Base-by-base conservation (phyloP, 2,113 vertebrate genomes). In the Erpornis zantholeuca region DNA sequence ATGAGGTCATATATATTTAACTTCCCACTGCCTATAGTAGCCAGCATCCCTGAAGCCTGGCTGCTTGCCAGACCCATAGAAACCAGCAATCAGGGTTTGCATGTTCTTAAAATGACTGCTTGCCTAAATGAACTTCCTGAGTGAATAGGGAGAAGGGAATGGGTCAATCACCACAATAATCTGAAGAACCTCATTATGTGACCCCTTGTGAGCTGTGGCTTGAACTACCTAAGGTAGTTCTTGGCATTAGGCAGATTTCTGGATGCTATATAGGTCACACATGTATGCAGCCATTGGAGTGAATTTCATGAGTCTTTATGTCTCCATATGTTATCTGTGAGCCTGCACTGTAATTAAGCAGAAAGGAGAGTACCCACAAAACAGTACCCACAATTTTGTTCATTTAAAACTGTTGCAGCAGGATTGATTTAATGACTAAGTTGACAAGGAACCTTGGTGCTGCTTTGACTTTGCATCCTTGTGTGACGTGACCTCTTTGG, bases 71-170 rank as follows among this genome's bases (percentile, higher is more conserved):
- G 42, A 76, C 86, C 82, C 63, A 50, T 14, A 93, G 88, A 94
- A 96, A 92, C 52, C 52, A 82, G 86, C 78, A 96, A 88, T 87
- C 82, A 92, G 80, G 5, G 15, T 73, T 82, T 85, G 50, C 86
- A 78, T 92, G 63, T 68, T 94, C 88, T 91, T 97, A 85, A 96
- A 97, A 96, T 76, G 86, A 95, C 52, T 87, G 20, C 86, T 96
- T 92, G 95, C 88, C 78, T 95, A 96, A 97, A 96, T 94, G 80
- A 96, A 96, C 89, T 93, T 86, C 90, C 86, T 68, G 40, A 92
- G 71, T 47, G 82, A 86, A 86, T 90, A 76, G 53, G 68, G 66
- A 68, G 82, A 96, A 88, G 56, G 75, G 94, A 96, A 78, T 21
- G 28, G 85, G 52, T 83, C 97, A 94, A 96, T 95, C 87, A 88